phyloP scores from a whole-genome alignment of 1,140 invertebrate genomes.

The Antheraea mylitta region DNA sequence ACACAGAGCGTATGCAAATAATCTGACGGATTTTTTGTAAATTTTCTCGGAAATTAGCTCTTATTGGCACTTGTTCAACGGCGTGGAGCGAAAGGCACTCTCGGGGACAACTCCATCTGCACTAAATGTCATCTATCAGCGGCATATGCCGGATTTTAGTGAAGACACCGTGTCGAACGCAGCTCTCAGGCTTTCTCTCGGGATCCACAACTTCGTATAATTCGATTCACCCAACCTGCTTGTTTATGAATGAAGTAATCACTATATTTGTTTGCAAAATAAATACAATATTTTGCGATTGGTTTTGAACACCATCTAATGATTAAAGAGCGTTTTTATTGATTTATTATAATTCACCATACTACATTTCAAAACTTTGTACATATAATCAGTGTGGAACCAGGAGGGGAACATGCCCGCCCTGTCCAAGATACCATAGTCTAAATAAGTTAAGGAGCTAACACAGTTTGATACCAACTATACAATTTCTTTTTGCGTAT shows the following conservation, averaged over 20 bases:
- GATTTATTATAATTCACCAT: too few species aligned
- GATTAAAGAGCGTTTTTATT: too few species aligned
- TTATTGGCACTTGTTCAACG: constrained; percentile 69
- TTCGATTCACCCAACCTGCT: background rate
- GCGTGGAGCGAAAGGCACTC: constrained; percentile 60
- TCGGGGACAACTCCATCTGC: constrained; percentile 63
- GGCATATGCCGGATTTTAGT: constrained; percentile 51
- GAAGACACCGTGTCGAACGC: constrained; percentile 55
- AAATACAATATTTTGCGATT: too few species aligned
- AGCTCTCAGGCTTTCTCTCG: constrained; percentile 53
- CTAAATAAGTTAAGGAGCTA: too few species aligned
- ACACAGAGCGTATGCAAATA: constrained; percentile 10
- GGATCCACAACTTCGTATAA: constrained; percentile 33
- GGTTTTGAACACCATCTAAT: too few species aligned
- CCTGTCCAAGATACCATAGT: too few species aligned
- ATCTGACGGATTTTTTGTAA: constrained; percentile 36
- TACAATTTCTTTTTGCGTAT: too few species aligned
- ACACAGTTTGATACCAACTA: too few species aligned
- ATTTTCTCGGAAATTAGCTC: constrained; percentile 49
- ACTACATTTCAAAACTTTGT: too few species aligned
- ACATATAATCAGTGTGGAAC: too few species aligned
- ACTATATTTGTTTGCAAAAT: too few species aligned
- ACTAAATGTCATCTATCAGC: constrained; percentile 68
- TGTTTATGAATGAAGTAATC: background rate
- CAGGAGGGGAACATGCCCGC: too few species aligned